Conservation (phyloP, 2,113 vertebrate species). For the Paracanthobrama guichenoti region DNA sequence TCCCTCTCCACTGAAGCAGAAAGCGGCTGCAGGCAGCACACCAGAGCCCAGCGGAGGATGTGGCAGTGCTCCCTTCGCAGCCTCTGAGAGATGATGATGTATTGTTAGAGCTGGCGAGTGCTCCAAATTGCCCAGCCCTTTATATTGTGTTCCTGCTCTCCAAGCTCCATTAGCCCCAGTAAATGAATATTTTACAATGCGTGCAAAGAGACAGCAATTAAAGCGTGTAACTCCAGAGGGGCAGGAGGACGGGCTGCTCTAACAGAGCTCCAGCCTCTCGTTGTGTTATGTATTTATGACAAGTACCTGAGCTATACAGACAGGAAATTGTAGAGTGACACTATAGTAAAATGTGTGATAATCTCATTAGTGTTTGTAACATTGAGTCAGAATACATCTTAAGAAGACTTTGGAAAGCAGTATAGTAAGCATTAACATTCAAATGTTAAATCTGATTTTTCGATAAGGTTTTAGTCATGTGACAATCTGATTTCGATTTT, state of each 20-base stretch:
- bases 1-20: slow-evolving; percentile 30
- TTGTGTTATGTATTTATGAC: slow-evolving; percentile 40
- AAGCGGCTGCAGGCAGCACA: slow-evolving; percentile 17
- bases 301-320: slow-evolving; percentile 37
- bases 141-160: slow-evolving; percentile 62
- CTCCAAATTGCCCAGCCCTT: slow-evolving; percentile 62
- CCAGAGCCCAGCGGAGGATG: slow-evolving; percentile 26
- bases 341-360: slow-evolving; percentile 1
- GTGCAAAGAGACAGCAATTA: slow-evolving; percentile 66
- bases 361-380: not conserved
- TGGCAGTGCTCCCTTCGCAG: slow-evolving; percentile 43
- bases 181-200: slow-evolving; percentile 68
- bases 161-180: slow-evolving; percentile 64
- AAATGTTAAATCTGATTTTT: not conserved
- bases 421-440: not conserved
- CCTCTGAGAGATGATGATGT: slow-evolving; percentile 51
- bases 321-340: slow-evolving; percentile 28
- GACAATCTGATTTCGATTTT: not conserved
- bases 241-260: slow-evolving; percentile 30
- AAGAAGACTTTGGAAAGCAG: not conserved
- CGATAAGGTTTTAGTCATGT: not conserved
- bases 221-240: slow-evolving; percentile 59
- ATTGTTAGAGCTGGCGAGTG: slow-evolving; percentile 54
- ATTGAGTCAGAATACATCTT: not conserved
- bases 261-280: slow-evolving; percentile 26